These are phyloP conservation scores for Mayetiola destructor DNA, from an alignment of 2,888 invertebrate species.

Conservation along the genomic window DNA sequence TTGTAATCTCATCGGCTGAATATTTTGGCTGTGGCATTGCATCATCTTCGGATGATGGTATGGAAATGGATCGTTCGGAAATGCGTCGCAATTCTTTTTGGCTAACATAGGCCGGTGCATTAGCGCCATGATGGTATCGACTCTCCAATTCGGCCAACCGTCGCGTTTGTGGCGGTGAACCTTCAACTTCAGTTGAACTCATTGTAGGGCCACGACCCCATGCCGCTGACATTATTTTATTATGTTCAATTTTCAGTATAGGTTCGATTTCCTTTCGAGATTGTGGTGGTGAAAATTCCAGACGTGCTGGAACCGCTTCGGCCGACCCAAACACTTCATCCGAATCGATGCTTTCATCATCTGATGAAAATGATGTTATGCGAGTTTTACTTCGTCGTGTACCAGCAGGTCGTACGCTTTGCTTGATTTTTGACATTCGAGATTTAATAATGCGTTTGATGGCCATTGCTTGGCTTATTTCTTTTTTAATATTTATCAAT, in stretches of 20 bases:
- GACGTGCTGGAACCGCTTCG: constrained; percentile 53
- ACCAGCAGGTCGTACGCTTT: constrained; percentile 43
- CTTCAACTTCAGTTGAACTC: constrained; percentile 66
- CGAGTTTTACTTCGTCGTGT: constrained; percentile 52
- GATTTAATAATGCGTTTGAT: constrained; percentile 46
- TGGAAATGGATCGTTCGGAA: constrained; percentile 58
- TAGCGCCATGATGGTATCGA: constrained; percentile 35
- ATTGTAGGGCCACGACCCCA: constrained; percentile 57
- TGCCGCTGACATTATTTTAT: constrained; percentile 49
- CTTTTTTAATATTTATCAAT: constrained; percentile 40
- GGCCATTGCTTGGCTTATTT: constrained; percentile 36
- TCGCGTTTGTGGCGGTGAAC: constrained; percentile 57
- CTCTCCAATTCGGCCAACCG: constrained; percentile 49
- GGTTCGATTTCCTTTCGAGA: constrained; percentile 62
- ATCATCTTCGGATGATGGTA: constrained; percentile 61
- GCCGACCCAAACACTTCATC: constrained; percentile 64
- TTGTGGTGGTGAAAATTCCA: constrained; percentile 62
- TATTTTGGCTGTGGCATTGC: constrained; percentile 34
- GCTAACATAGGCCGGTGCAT: constrained; percentile 39
- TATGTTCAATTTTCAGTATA: constrained; percentile 55
- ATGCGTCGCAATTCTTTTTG: constrained; percentile 54
- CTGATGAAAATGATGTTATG: constrained; percentile 61
- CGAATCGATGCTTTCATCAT: constrained; percentile 61
- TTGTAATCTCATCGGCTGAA: constrained; percentile 39
- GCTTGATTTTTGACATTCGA: constrained; percentile 27